Conservation (phyloP, 2,113 vertebrate genomes). For the Nestor notabilis region DNA sequence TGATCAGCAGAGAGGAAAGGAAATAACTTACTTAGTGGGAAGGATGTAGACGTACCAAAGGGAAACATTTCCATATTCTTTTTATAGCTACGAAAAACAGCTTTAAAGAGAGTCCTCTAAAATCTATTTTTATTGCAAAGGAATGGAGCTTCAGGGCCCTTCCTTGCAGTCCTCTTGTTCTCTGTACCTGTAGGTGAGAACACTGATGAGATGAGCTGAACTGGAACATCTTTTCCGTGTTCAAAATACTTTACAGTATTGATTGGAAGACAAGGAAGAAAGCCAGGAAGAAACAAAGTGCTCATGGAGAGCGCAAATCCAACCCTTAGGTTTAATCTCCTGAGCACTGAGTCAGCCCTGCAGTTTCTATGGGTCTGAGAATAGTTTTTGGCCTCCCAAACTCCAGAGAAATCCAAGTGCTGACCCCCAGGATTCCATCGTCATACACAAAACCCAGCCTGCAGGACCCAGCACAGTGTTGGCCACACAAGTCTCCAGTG, state of each 20-base stretch:
- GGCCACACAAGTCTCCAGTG: not conserved
- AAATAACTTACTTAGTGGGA: conserved; percentile 27
- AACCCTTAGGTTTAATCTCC: not conserved
- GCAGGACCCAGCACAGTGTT: not conserved
- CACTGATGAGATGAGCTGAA: not conserved
- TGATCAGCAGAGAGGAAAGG: conserved; percentile 31
- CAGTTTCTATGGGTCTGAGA: not conserved
- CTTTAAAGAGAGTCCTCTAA: not conserved
- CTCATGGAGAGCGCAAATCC: not conserved
- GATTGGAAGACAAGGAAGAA: not conserved
- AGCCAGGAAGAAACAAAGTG: not conserved
- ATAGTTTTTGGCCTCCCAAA: not conserved
- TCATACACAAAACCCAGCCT: not conserved
- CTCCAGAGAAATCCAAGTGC: not conserved
- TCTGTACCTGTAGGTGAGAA: not conserved
- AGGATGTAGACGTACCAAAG: conserved; percentile 21
- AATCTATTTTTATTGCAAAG: not conserved
- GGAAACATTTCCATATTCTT: conserved; percentile 29
- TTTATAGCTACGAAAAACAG: conserved; percentile 36
- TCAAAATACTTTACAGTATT: not conserved
- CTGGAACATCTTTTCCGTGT: not conserved
- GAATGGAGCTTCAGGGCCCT: not conserved
- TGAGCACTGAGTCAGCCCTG: not conserved
- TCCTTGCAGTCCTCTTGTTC: rapidly evolving
- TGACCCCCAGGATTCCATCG: not conserved